These are phyloP conservation scores for Rhynchotus rufescens DNA, from an alignment of 2,797 vertebrate genomes.

Conservation along the genomic window DNA sequence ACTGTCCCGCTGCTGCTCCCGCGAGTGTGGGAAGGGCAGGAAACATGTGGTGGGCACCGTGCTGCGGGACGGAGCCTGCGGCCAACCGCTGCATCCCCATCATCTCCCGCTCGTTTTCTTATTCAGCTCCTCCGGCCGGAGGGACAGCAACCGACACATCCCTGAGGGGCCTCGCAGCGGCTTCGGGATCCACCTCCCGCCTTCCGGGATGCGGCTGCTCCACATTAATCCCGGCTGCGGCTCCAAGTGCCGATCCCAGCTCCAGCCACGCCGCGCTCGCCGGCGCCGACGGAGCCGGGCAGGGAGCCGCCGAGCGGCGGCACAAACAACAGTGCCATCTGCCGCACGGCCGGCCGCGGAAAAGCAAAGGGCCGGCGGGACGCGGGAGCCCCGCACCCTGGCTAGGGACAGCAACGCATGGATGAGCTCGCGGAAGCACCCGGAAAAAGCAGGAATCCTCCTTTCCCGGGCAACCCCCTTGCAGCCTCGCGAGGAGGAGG, in stretches of 20 bases:
- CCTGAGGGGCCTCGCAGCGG: neutral
- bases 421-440: neutral
- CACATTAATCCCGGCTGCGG: fast-evolving
- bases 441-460: neutral
- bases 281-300: neutral
- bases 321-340: conserved; percentile 61
- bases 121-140: neutral
- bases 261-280: neutral
- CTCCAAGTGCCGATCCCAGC: neutral
- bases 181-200: neutral
- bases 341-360: conserved; percentile 2
- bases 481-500: neutral
- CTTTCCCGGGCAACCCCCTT: neutral
- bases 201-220: neutral
- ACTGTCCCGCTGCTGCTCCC: neutral
- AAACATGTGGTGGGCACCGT: conserved; percentile 17
- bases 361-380: neutral
- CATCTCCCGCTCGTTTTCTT: neutral
- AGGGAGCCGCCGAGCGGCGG: neutral
- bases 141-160: neutral
- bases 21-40: neutral
- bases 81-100: neutral
- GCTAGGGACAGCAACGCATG: fast-evolving
- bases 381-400: neutral
- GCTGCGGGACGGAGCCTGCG: neutral